Percentiles rank a stretch among this genome's conserved stretches.
These are phyloP conservation scores for Ectemnius lituratus DNA, from an alignment of 2,888 invertebrate species.

Conservation along the genomic window DNA sequence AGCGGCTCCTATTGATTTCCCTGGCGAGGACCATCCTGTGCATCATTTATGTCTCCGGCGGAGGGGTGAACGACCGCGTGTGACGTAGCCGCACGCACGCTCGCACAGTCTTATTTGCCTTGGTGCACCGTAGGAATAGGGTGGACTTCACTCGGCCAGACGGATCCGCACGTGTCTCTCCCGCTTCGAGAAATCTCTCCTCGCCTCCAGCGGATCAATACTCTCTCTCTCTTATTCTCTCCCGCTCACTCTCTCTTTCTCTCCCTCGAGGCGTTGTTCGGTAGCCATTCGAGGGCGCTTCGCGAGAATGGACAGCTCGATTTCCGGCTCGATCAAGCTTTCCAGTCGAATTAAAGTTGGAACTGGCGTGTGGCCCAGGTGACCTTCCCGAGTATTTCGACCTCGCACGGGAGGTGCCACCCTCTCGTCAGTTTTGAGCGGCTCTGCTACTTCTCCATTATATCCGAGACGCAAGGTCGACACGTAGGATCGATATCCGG, in stretches of 20 bases:
- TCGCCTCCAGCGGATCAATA: too few species aligned
- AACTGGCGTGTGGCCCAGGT: neutral
- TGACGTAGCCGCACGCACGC: conserved; percentile 17
- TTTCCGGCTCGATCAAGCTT: neutral
- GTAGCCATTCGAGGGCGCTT: too few species aligned
- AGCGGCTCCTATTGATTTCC: too few species aligned
- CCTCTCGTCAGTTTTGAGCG: neutral
- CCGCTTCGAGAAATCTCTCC: too few species aligned
- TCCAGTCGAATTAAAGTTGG: neutral
- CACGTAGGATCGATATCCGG: conserved; percentile 21
- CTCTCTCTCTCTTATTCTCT: too few species aligned
- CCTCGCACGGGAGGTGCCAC: neutral
- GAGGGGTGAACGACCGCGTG: conserved; percentile 16
- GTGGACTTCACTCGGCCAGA: too few species aligned
- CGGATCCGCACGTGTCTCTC: too few species aligned
- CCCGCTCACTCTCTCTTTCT: neutral
- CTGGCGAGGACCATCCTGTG: conserved; percentile 10
- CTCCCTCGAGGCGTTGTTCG: neutral
- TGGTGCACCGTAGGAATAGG: too few species aligned
- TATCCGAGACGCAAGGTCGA: conserved; percentile 19
- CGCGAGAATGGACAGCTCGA: neutral
- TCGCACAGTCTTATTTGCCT: too few species aligned
- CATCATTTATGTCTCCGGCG: neutral
- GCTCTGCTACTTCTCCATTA: neutral
- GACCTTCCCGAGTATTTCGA: neutral